Evolutionary conservation across 2,113 vertebrate species (phyloP).

Genomic region (Fulica atra): DNA sequence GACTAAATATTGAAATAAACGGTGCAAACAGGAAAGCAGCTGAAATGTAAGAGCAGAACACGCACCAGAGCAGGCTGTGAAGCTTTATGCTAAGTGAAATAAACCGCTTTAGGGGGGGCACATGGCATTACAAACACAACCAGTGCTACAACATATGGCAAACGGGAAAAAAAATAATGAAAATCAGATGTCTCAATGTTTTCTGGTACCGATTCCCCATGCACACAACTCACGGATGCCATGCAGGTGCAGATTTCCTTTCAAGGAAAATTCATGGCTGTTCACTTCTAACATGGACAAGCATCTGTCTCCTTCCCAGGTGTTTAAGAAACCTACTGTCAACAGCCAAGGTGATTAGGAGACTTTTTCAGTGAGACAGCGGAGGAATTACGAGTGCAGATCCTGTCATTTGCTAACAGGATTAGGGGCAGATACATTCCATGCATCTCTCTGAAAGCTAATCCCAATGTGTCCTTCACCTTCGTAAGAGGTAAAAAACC

Average conservation of each 20-base stretch:
- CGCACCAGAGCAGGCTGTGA: not conserved
- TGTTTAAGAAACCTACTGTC: conserved; percentile 39
- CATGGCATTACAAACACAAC: not conserved
- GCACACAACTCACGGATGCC: not conserved
- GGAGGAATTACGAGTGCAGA: not conserved
- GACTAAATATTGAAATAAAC: conserved; percentile 1
- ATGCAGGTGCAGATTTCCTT: conserved; percentile 15
- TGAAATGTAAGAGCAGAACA: not conserved
- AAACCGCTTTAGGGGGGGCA: not conserved
- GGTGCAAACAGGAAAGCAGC: not conserved
- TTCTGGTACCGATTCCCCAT: not conserved
- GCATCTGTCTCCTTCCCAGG: conserved; percentile 37
- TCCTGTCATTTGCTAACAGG: conserved; percentile 25
- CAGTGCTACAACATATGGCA: not conserved
- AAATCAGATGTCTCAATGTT: conserved; percentile 34
- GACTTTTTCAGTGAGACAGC: not conserved
- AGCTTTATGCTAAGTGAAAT: conserved; percentile 37
- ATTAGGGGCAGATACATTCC: conserved; percentile 36
- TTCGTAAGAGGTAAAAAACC: not conserved
- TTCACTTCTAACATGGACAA: conserved; percentile 33
- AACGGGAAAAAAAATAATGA: not conserved
- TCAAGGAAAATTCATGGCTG: not conserved
- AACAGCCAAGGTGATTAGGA: conserved; percentile 33
- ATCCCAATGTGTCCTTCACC: conserved; percentile 1
- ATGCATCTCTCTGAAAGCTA: not conserved